phyloP scores from a whole-genome alignment of 2,888 invertebrate species.

The Cacoxenus indagator region DNA sequence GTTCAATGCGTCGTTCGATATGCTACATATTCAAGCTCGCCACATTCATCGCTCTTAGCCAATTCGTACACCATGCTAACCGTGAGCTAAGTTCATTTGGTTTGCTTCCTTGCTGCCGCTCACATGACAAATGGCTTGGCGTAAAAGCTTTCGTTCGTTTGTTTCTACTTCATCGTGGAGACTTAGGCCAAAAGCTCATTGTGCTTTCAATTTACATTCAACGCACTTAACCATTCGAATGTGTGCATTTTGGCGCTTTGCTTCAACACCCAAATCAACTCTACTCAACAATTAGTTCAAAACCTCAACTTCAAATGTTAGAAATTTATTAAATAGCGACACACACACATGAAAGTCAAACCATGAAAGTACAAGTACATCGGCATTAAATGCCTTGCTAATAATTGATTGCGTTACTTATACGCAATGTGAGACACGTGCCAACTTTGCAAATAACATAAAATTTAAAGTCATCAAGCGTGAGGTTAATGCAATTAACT shows the following conservation, averaged over 20 bases:
- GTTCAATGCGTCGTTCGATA: not conserved
- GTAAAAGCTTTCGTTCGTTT: not conserved
- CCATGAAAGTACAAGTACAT: too few species aligned
- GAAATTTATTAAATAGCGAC: too few species aligned
- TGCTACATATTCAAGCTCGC: not conserved
- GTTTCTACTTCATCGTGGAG: too few species aligned
- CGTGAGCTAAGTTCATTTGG: too few species aligned
- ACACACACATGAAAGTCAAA: too few species aligned
- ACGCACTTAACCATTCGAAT: too few species aligned
- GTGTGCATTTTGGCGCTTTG: too few species aligned
- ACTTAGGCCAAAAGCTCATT: not conserved
- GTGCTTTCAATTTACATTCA: too few species aligned
- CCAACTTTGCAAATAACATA: not conserved
- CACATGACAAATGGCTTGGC: not conserved
- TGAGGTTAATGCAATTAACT: not conserved
- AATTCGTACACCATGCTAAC: conserved; percentile 4
- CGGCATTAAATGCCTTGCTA: not conserved
- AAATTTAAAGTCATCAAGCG: not conserved
- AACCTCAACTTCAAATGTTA: too few species aligned
- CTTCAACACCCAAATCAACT: too few species aligned
- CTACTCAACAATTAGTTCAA: too few species aligned
- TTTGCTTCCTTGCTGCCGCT: conserved; percentile 1
- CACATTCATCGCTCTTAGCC: not conserved
- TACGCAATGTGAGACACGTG: not conserved
- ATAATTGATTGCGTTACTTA: not conserved